Base-by-base conservation (phyloP, 2,888 invertebrate genomes). In the Ophion ellenae region DNA sequence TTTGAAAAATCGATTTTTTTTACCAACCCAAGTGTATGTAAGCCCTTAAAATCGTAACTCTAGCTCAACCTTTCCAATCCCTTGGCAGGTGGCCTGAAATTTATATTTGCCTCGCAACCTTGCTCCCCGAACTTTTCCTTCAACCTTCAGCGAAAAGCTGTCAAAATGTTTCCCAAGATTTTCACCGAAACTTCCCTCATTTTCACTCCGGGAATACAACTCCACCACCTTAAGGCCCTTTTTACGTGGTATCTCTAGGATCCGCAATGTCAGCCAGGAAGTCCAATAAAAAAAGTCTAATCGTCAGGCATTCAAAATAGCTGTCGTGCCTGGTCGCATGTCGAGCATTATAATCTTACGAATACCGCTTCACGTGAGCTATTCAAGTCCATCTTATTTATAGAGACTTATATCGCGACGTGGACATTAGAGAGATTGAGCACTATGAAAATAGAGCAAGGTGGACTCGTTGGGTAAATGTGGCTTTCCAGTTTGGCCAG, bases 401-500 rank as follows among this genome's bases (percentile, higher is more conserved):
- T 67, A 47, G 36, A 59, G 57, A 59, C 57, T 77, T 20, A 76
- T 67, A 64, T 61, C 4, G 45, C 45, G 14, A 66, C 57, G 36
- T 53, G 14, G 53, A 53, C 36, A 69, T 69, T 59, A 59, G 67
- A 69, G 40, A 67, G 67, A 24, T 53, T 63, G 64, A 64, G 57
- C 4, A 47, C 57, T 59, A n/a, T 36, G 66, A 45, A 81, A 81
- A 74, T 81, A 36, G 73, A 81, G 45, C 80, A 81, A 80, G 64
- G 71, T 70, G 64, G 71, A 47, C 71, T 80, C 64, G 71, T 57
- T 74, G 20, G 66, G 61, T 73, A 78, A 66, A 61, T 73, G 77
- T 63, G 40, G 69, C 74, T 79, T 74, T 53, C 53, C 69, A 69
- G 78, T 74, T 83, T 69, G 61, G 74, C 73, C 57, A 81, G 81